Evolutionary conservation across 2,113 vertebrate genomes (phyloP), one percentile per base, ranked within the genome.

Genomic region (Albula glossodonta): DNA sequence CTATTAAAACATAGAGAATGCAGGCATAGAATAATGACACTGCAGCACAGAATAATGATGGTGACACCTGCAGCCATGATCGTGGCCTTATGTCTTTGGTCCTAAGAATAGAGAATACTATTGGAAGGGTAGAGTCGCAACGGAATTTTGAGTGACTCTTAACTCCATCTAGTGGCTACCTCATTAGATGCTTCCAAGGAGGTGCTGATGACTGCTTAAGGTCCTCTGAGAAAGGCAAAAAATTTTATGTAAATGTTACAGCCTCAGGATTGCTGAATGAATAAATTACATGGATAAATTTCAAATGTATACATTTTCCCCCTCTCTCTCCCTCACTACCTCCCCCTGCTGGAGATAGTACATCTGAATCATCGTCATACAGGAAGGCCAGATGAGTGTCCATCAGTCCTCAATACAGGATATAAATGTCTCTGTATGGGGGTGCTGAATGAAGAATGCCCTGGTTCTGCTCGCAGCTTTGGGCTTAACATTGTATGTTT

Each of bases 81-180:
- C 17, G 17, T 80, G 78, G 41, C 50, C 41, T 50, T 80, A 48
- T 51, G 12, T n/a, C 49, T 49, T 15, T 1, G 25, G 41, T 49
- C 49, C 2, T 2, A 41, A 41, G 31, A 41, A 41, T 19, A 15
- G 50, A 80, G 7, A 51, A 5, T 66, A 77, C 49, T 52, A 19
- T 51, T 5, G 4, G 48, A 22, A 74, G 25, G 63, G 51, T 81
- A 48, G 41, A 56, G 11, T 31, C 60, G 17, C n/a, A 41, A 1
- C 63, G 41, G 19, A 83, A 17, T 9, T 83, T 41, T n/a, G 80
- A 19, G 17, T 81, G 50, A 81, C 78, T 78, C 79, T 41, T 70
- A 12, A 60, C 57, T 19, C 79, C 85, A 25, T 80, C 85, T 86
- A 81, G 85, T 81, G 80, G 80, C 15, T 49, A 19, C n/a, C 19